Percentiles rank a stretch among this genome's conserved stretches.
Evolutionary conservation across 2,888 invertebrate species (phyloP).

Genomic region (Morpho helenor): DNA sequence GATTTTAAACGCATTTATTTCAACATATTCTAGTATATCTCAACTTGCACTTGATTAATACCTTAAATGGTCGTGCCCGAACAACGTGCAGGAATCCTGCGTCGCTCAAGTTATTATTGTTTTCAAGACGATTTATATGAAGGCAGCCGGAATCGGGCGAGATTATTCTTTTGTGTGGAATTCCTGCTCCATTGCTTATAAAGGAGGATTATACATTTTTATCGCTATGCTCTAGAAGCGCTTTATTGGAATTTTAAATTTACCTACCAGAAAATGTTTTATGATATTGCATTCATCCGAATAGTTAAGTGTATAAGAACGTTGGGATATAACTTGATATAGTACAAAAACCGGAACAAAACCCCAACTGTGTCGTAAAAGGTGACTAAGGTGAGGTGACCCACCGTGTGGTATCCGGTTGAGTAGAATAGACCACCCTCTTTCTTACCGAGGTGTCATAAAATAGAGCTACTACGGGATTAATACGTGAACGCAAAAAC

Average conservation of each 20-base stretch:
- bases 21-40: not conserved
- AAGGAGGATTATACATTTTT: slow-evolving; percentile 12
- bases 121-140: slow-evolving; percentile 25
- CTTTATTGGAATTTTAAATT: slow-evolving; percentile 10
- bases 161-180: slow-evolving; percentile 16
- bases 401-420: too few relatives aligned
- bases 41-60: slow-evolving; percentile 3
- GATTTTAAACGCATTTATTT: too few relatives aligned
- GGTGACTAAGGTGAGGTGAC: too few relatives aligned
- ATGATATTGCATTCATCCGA: not conserved
- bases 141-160: slow-evolving; percentile 18
- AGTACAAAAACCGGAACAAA: too few relatives aligned
- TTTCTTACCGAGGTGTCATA: too few relatives aligned
- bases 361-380: too few relatives aligned
- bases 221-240: slow-evolving; percentile 8
- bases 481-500: too few relatives aligned
- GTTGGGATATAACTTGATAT: too few relatives aligned
- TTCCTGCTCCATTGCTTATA: slow-evolving; percentile 6
- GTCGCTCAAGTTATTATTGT: slow-evolving; percentile 28
- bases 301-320: not conserved
- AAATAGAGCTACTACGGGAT: too few relatives aligned
- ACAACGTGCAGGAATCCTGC: slow-evolving; percentile 28
- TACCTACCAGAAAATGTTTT: slow-evolving; percentile 4
- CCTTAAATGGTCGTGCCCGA: slow-evolving; percentile 6
- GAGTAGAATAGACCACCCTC: too few relatives aligned